Conservation (phyloP, 2,113 vertebrate species). For the Melanocharis versteri region DNA sequence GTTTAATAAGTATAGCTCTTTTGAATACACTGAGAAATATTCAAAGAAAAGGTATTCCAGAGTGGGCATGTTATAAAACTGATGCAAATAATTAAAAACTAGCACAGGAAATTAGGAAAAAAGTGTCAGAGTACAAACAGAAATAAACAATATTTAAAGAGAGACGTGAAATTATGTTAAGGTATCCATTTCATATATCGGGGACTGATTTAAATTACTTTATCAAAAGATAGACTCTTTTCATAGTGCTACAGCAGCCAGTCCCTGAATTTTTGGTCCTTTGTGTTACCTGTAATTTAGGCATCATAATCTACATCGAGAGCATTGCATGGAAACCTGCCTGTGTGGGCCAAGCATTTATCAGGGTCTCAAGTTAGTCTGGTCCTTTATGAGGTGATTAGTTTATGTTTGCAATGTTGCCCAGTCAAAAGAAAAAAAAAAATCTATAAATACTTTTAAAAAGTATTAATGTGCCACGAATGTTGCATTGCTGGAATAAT, state of each 20-base stretch:
- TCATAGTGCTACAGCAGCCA: neutral
- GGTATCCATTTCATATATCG: accelerated
- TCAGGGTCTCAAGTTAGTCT: neutral
- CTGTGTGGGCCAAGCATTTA: neutral
- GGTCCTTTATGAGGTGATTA: accelerated
- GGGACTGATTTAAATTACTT: neutral
- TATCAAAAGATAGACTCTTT: neutral
- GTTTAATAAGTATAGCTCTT: neutral
- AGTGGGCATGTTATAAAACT: neutral
- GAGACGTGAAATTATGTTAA: neutral
- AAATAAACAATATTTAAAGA: neutral
- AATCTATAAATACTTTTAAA: neutral
- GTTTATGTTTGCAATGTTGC: neutral
- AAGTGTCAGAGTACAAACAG: neutral
- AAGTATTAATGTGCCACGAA: neutral
- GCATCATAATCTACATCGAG: no score
- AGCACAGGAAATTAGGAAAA: neutral
- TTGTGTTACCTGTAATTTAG: neutral
- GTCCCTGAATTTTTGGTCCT: neutral
- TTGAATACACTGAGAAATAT: neutral
- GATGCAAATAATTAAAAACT: neutral
- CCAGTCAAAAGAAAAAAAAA: neutral
- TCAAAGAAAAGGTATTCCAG: neutral
- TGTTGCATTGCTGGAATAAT: neutral
- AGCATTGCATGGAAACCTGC: neutral